These are phyloP conservation scores for Sparidentex hasta DNA, from an alignment of 2,797 vertebrate species.

Conservation along the genomic window DNA sequence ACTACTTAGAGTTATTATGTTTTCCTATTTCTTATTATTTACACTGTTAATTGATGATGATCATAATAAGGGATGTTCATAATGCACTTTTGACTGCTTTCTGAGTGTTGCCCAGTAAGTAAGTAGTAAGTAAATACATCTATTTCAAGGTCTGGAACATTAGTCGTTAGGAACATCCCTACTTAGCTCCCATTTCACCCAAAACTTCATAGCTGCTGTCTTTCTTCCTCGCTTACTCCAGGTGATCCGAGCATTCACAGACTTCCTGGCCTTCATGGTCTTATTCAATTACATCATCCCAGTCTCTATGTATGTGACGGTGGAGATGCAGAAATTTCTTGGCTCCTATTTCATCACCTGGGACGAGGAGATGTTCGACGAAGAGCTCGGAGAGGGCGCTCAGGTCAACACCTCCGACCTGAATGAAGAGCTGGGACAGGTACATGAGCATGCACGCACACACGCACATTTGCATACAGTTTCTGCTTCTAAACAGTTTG, in stretches of 20 bases:
- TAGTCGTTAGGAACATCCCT: too few relatives aligned
- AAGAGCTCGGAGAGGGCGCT: slow-evolving; percentile 93
- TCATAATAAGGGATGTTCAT: too few relatives aligned
- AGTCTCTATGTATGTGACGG: slow-evolving; percentile 98
- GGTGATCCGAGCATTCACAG: slow-evolving; percentile 96
- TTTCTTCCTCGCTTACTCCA: slow-evolving; percentile 52
- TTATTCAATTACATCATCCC: slow-evolving; percentile 99
- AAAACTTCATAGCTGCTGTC: background rate
- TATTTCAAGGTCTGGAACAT: too few relatives aligned
- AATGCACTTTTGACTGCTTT: too few relatives aligned
- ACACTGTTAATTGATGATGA: too few relatives aligned
- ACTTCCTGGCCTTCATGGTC: slow-evolving; percentile 99
- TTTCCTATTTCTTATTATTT: too few relatives aligned
- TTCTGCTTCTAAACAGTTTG: background rate
- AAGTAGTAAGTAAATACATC: too few relatives aligned
- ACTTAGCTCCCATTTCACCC: too few relatives aligned
- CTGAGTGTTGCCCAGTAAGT: too few relatives aligned
- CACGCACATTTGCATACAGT: background rate
- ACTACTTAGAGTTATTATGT: too few relatives aligned
- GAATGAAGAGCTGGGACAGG: slow-evolving; percentile 98
- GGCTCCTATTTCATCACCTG: slow-evolving; percentile 98
- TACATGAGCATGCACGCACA: slow-evolving; percentile 43
- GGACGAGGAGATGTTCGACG: slow-evolving; percentile 98
- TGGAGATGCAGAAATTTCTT: slow-evolving; percentile 99
- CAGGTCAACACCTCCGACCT: slow-evolving; percentile 98